Percentiles rank a stretch among this genome's conserved stretches.
phyloP scores from a whole-genome alignment of 2,888 invertebrate genomes.

The Esperia sulphurella region DNA sequence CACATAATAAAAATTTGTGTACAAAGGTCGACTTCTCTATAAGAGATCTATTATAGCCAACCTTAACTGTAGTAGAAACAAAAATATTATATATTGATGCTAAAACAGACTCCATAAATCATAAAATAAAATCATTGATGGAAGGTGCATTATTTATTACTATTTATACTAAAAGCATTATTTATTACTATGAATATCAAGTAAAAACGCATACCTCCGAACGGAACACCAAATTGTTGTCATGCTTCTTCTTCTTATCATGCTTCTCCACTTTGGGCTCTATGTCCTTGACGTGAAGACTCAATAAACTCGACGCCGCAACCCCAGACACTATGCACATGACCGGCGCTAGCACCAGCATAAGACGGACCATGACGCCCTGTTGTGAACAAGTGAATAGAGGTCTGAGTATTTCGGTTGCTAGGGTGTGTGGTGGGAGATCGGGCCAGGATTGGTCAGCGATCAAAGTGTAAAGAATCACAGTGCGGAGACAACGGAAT shows the following conservation, averaged over 20 bases:
- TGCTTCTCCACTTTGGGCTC: constrained; percentile 84
- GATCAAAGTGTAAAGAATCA: constrained; percentile 82
- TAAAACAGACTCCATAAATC: too few species aligned
- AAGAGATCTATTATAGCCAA: too few species aligned
- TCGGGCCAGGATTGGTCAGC: constrained; percentile 57
- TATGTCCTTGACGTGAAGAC: constrained; percentile 91
- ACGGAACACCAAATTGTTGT: constrained; percentile 86
- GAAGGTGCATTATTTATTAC: too few species aligned
- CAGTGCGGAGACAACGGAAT: constrained; percentile 61
- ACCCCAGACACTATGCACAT: constrained; percentile 99
- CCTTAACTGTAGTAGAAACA: too few species aligned
- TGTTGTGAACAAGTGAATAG: constrained; percentile 40
- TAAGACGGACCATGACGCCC: constrained; percentile 99
- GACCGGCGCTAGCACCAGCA: constrained; percentile 98
- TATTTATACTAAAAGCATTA: too few species aligned
- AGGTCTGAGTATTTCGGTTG: constrained; percentile 17
- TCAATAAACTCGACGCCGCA: constrained; percentile 91
- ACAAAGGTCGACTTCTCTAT: too few species aligned
- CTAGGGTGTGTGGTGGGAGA: not conserved
- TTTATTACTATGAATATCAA: too few species aligned
- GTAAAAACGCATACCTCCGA: constrained; percentile 80
- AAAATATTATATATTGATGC: too few species aligned
- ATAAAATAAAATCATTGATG: too few species aligned
- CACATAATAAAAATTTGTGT: too few species aligned
- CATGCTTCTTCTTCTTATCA: constrained; percentile 82